These are phyloP conservation scores for Coleophora flavipennella DNA, from an alignment of 2,888 invertebrate species.

Conservation along the genomic window DNA sequence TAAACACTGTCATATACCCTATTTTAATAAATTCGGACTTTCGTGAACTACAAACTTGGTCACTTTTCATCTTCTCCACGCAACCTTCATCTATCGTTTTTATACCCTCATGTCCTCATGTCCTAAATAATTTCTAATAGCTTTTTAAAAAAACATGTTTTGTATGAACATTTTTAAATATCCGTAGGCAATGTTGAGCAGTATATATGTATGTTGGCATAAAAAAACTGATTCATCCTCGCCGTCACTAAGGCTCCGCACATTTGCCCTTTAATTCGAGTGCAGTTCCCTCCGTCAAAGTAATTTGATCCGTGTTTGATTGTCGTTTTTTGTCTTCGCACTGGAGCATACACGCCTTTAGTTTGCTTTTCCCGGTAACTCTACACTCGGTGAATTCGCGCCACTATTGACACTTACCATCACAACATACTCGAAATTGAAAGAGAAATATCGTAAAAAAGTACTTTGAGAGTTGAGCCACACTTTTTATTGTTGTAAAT, in stretches of 20 bases:
- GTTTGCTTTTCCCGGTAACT: slow-evolving; percentile 59
- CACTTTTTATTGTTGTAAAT: no score
- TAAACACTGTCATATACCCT: no score
- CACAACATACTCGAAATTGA: slow-evolving; percentile 53
- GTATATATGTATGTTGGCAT: background rate
- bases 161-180: no score
- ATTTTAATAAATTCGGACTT: no score
- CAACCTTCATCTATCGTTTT: no score
- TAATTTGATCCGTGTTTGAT: slow-evolving; percentile 55
- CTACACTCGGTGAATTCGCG: slow-evolving; percentile 52
- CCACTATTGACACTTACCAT: slow-evolving; percentile 67
- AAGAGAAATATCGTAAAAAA: slow-evolving; percentile 16
- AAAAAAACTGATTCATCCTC: background rate
- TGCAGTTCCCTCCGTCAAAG: slow-evolving; percentile 60
- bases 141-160: no score
- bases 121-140: no score
- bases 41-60: no score
- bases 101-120: no score
- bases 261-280: slow-evolving; percentile 34
- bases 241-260: slow-evolving; percentile 13
- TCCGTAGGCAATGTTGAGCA: no score
- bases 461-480: background rate
- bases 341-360: slow-evolving; percentile 61
- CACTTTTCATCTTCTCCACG: no score
- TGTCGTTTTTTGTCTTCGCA: slow-evolving; percentile 66